Conservation (phyloP, 2,888 invertebrate genomes). For the Helobdella robusta region DNA sequence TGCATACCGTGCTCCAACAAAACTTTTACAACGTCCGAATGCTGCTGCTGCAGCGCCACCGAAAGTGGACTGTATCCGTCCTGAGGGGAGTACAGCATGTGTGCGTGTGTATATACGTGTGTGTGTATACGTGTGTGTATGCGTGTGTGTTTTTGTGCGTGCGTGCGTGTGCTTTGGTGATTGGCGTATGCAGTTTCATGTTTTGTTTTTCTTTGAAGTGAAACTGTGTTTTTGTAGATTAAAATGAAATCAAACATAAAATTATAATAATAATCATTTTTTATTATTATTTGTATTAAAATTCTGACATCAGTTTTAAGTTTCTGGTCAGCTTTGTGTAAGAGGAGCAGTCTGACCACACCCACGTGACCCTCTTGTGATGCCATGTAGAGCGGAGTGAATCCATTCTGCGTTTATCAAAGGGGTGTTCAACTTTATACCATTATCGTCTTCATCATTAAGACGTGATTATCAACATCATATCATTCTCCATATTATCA, state of each 20-base stretch:
- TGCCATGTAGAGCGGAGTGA: constrained; percentile 28
- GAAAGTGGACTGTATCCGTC: constrained; percentile 27
- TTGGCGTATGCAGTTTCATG: not conserved
- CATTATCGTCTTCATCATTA: too few species aligned
- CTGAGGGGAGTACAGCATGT: not conserved
- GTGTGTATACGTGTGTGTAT: not conserved
- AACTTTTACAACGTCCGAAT: constrained; percentile 20
- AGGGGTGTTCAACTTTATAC: too few species aligned
- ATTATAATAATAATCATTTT: too few species aligned
- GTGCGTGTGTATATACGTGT: not conserved
- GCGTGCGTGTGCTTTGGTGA: too few species aligned
- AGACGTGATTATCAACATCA: too few species aligned
- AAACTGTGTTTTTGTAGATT: too few species aligned
- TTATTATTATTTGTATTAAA: too few species aligned
- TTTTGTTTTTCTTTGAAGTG: too few species aligned
- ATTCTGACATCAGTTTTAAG: constrained; percentile 22
- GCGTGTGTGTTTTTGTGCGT: too few species aligned
- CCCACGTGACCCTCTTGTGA: constrained; percentile 24
- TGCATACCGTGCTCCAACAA: constrained; percentile 25
- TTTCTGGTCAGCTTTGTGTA: constrained; percentile 14
- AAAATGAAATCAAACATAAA: too few species aligned
- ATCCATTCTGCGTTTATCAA: constrained; percentile 22
- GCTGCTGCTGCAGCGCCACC: constrained; percentile 28
- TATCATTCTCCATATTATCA: too few species aligned
- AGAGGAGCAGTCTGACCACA: constrained; percentile 15